Evolutionary conservation across 2,888 invertebrate species (phyloP), one percentile per base, ranked within the genome.

Genomic region (Hydriomena furcata): DNA sequence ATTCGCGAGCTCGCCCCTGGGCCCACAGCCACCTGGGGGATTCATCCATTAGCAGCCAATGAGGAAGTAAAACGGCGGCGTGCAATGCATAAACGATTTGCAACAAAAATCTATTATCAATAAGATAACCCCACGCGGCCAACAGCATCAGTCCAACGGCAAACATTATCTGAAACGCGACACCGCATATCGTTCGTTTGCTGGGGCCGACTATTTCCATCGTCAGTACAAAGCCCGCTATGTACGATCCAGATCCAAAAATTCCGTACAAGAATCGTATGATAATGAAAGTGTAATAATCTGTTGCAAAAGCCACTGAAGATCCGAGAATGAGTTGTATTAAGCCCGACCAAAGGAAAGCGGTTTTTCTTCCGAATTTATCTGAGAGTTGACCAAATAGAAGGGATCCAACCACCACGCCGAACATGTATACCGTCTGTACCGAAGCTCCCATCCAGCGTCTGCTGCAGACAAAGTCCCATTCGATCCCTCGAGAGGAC

Each of bases 11-110:
- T 17, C 94, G 92, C 1, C 96, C 96, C 72, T 96, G 95, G 4
- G 94, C 92, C 96, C 97, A 97, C 1, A 97, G 84, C 97, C 97
- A 97, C 55, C 96, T 92, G 0, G 96, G 96, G 21, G 96, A 97
- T 82, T 97, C 97, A 65, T 97, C 96, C 92, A 97, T 94, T 20
- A 95, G 70, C 92, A 96, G 94, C 94, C 95, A 96, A 75, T 97
- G 96, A 8, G 93, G 94, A 44, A 96, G 77, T 13, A 97, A 86
- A 0, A 96, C 68, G 1, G 91, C 82, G 38, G 95, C 93, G 71
- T 97, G 97, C 40, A 94, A 76, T 0, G 94, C 96, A 73, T 96
- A 96, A 1, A 95, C 80, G 5, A 96, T 91, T 87, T 97, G 97
- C 31, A 97, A 89, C 71, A 93, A 85, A 75, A 94, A 93, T 55